Evolutionary conservation across 2,797 vertebrate genomes (phyloP).

Genomic region (Falco peregrinus): DNA sequence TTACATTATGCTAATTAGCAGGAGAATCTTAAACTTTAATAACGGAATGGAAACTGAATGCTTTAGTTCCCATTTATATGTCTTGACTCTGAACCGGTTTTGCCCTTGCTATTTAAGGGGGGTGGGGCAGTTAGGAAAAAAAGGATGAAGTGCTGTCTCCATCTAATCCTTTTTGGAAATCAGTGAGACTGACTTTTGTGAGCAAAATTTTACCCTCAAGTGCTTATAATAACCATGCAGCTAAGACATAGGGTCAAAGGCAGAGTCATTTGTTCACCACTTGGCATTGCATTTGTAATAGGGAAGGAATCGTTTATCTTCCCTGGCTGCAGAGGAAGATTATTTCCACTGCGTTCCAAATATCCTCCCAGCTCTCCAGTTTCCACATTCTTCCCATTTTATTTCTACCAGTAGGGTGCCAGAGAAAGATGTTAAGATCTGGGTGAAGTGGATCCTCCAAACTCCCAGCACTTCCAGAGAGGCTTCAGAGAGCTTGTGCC

Average conservation of each 20-base stretch:
- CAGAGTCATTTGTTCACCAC: constrained; percentile 3
- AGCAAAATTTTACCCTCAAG: background rate
- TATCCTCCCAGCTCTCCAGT: background rate
- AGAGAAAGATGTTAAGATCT: background rate
- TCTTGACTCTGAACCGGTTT: background rate
- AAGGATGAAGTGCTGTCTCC: background rate
- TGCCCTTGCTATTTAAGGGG: background rate
- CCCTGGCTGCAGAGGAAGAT: background rate
- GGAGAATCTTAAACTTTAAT: constrained; percentile 33
- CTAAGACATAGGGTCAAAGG: constrained; percentile 3
- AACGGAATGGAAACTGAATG: background rate
- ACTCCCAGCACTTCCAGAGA: background rate
- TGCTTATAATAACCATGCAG: background rate
- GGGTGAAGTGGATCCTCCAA: background rate
- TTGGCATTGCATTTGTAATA: background rate
- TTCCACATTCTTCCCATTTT: background rate
- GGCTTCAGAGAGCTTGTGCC: background rate
- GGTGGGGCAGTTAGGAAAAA: background rate
- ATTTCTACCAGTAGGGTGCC: background rate
- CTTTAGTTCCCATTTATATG: background rate
- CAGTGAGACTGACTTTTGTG: background rate
- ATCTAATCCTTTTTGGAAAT: background rate
- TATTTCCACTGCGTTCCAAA: rapidly evolving
- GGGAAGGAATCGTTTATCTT: constrained; percentile 8
- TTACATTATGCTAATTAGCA: background rate